Percentiles rank a stretch among this genome's conserved stretches.
These are phyloP conservation scores for Mnemiopsis leidyi DNA, from an alignment of 37 sponge, comb jelly and placozoan species.

Conservation along the genomic window DNA sequence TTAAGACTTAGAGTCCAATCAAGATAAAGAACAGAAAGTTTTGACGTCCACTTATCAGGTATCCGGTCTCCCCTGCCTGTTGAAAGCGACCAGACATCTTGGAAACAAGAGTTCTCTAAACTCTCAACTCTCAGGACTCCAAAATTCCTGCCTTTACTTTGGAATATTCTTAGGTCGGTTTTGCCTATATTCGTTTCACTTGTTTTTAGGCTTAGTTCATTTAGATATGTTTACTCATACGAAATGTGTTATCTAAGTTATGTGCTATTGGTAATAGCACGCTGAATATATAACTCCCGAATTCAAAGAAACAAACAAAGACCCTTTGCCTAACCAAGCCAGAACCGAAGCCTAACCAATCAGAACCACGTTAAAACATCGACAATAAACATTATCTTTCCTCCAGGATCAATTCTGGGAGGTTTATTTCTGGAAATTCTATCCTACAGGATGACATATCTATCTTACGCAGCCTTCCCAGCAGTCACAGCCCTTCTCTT, in stretches of 20 bases:
- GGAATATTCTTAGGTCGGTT: conserved; percentile 52
- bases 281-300: no score
- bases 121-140: conserved; percentile 48
- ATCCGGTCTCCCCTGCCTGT: background rate
- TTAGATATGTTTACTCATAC: no score
- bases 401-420: conserved; percentile 57
- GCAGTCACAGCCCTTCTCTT: background rate
- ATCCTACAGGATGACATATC: conserved; percentile 12
- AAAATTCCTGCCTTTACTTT: conserved; percentile 52
- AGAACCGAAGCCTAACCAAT: no score
- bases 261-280: no score
- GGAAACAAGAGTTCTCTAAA: conserved; percentile 56
- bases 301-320: no score
- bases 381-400: no score
- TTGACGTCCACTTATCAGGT: conserved; percentile 53
- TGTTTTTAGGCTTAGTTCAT: background rate
- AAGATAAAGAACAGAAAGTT: no score
- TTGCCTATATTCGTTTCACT: background rate
- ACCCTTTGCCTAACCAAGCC: no score
- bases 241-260: no score
- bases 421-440: background rate
- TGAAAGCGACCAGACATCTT: conserved; percentile 52
- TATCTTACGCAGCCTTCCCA: background rate
- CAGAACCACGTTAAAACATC: no score
- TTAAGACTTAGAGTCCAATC: no score